Conservation (phyloP, 2,797 vertebrate species). For the Taeniopygia guttata region DNA sequence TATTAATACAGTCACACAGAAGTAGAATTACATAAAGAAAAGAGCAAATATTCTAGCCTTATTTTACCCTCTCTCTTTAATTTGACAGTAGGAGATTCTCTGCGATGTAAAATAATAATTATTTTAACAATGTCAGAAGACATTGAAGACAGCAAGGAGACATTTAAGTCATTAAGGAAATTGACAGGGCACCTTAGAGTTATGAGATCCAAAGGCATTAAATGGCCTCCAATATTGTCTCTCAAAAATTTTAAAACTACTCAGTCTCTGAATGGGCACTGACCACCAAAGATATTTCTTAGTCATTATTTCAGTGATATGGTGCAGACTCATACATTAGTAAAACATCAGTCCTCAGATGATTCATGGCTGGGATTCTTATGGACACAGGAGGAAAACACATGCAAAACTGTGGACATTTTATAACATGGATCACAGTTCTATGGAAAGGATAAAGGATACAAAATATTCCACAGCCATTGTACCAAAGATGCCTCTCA, state of each 20-base stretch:
- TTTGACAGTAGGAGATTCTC: background rate
- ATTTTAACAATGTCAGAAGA: background rate
- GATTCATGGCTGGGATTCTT: background rate
- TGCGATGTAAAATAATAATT: background rate
- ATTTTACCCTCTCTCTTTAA: background rate
- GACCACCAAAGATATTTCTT: background rate
- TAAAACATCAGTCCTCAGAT: background rate
- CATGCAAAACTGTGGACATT: background rate
- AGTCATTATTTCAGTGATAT: background rate
- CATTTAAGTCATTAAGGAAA: background rate
- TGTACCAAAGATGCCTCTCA: background rate
- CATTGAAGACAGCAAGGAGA: background rate
- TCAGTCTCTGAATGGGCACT: background rate
- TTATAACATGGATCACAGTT: background rate
- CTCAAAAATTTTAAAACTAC: background rate
- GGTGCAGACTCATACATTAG: background rate
- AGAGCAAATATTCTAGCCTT: fast-evolving
- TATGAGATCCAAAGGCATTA: background rate
- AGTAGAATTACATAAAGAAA: background rate
- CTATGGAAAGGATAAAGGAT: background rate
- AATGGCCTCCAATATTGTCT: background rate
- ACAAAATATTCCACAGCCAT: background rate
- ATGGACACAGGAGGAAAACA: background rate
- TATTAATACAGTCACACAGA: fast-evolving
- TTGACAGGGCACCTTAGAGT: fast-evolving